Percentiles rank a stretch among this genome's conserved stretches.
Evolutionary conservation across 2,888 invertebrate species (phyloP).

Genomic region (Acanthopleura granulata): DNA sequence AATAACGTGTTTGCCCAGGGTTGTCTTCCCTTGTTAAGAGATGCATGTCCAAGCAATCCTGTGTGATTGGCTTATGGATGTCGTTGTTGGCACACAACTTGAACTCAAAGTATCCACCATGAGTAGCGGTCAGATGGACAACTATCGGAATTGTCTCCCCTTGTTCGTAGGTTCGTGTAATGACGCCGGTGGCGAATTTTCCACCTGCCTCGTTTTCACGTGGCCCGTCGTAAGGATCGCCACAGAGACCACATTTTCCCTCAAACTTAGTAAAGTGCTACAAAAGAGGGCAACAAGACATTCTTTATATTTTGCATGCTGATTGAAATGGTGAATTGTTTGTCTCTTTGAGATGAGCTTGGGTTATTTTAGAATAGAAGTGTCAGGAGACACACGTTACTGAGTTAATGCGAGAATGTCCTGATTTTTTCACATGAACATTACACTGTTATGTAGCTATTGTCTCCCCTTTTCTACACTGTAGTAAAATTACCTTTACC

Average conservation of each 20-base stretch:
- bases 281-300: background rate
- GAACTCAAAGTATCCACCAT: slow-evolving; percentile 52
- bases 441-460: no score
- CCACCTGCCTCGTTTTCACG: slow-evolving; percentile 47
- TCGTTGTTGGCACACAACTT: slow-evolving; percentile 60
- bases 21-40: slow-evolving; percentile 60
- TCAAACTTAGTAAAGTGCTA: background rate
- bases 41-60: slow-evolving; percentile 72
- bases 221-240: slow-evolving; percentile 78
- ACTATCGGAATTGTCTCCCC: slow-evolving; percentile 45
- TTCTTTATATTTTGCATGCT: no score
- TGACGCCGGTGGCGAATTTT: slow-evolving; percentile 40
- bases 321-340: no score
- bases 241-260: slow-evolving; percentile 87
- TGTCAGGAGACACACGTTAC: no score
- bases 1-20: slow-evolving; percentile 21
- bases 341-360: no score
- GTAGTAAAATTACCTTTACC: no score
- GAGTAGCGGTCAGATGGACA: slow-evolving; percentile 48
- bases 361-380: no score
- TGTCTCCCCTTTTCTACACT: no score
- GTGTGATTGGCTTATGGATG: slow-evolving; percentile 68
- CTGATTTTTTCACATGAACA: no score
- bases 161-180: slow-evolving; percentile 38
- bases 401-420: no score